Evolutionary conservation across 2,888 invertebrate genomes (phyloP).

Genomic region (Chloroclysta siterata): DNA sequence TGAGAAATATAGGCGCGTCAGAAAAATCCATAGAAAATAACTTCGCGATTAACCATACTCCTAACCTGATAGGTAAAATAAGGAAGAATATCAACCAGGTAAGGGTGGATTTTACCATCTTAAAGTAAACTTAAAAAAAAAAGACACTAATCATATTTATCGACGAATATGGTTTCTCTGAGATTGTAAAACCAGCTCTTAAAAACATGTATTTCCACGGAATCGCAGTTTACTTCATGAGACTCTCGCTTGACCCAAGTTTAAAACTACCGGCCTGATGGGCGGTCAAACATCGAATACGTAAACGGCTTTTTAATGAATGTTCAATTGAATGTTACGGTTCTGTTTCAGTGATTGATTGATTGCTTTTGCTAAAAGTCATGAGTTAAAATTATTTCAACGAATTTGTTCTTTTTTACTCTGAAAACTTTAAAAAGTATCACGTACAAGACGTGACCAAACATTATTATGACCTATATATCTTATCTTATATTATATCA

Average conservation of each 20-base stretch:
- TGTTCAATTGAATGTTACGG: constrained; percentile 49
- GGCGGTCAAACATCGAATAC: constrained; percentile 47
- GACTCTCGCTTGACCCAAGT: constrained; percentile 13
- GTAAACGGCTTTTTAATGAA: constrained; percentile 54
- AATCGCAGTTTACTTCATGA: not conserved
- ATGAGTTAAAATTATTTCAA: constrained; percentile 1
- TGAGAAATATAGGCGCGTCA: not conserved
- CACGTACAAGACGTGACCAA: too few relatives aligned
- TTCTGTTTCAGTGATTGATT: constrained; percentile 31
- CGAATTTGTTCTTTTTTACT: not conserved
- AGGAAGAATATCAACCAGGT: too few relatives aligned
- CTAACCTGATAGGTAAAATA: too few relatives aligned
- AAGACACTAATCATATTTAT: too few relatives aligned
- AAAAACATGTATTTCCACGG: not conserved
- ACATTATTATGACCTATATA: too few relatives aligned
- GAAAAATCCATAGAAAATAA: not conserved
- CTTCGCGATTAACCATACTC: too few relatives aligned
- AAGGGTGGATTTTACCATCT: too few relatives aligned
- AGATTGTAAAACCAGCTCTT: not conserved
- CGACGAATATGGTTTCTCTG: too few relatives aligned
- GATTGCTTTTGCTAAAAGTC: constrained; percentile 11
- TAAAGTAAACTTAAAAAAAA: too few relatives aligned
- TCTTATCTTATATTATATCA: too few relatives aligned
- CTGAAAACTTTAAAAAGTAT: not conserved
- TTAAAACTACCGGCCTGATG: constrained; percentile 37